phyloP scores from a whole-genome alignment of 2,113 vertebrate genomes.

The Leucoraja erinaceus region DNA sequence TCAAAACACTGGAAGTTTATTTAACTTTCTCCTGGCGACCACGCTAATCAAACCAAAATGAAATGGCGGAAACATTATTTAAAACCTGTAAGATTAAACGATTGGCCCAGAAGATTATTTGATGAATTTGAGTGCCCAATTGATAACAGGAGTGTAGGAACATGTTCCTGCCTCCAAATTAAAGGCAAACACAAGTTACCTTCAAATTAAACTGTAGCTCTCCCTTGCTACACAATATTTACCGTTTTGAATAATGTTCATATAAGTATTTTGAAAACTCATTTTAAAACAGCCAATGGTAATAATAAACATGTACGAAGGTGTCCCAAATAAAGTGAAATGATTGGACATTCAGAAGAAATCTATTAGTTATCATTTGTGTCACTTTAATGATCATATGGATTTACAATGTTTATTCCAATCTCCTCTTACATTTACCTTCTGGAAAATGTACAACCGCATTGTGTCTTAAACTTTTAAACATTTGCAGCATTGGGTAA shows the following conservation, averaged over 20 bases:
- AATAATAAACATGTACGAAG: neutral
- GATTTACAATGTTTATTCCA: neutral
- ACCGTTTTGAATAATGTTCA: neutral
- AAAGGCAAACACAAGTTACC: too few relatives aligned
- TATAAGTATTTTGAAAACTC: neutral
- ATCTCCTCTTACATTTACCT: neutral
- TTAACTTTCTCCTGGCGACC: neutral
- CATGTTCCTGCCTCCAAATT: neutral
- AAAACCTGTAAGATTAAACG: neutral
- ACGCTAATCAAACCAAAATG: neutral
- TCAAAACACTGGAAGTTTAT: neutral
- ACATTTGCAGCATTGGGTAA: neutral
- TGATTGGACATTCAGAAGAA: neutral
- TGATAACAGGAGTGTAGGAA: neutral
- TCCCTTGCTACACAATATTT: neutral
- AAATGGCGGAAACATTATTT: neutral
- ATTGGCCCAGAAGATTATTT: neutral
- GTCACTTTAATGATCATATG: neutral
- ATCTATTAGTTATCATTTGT: neutral
- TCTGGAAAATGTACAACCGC: neutral
- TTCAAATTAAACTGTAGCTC: neutral
- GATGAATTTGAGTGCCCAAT: too few relatives aligned
- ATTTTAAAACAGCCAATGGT: neutral
- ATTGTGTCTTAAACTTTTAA: neutral
- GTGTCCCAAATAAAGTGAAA: neutral